A percentile compares a stretch with the other conserved stretches of the same genome.
Evolutionary conservation across 2,888 invertebrate species (phyloP).

Genomic region (Calephelis perditalis): DNA sequence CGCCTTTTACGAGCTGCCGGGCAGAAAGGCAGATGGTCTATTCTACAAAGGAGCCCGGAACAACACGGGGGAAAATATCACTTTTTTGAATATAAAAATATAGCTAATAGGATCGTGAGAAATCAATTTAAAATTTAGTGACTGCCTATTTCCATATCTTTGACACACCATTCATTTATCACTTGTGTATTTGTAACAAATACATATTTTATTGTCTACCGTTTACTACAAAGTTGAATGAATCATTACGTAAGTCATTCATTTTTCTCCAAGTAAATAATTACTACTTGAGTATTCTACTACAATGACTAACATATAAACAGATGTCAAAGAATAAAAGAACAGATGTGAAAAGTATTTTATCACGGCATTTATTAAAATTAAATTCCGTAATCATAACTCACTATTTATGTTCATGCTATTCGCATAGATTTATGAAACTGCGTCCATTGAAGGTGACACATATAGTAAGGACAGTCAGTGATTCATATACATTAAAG

Average conservation of each 20-base stretch:
- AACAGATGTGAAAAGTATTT: not conserved
- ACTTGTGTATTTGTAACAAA: too few relatives aligned
- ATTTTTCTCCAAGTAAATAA: not conserved
- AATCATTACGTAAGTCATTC: not conserved
- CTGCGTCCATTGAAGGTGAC: not conserved
- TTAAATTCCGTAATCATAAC: slow-evolving; percentile 7
- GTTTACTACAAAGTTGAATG: not conserved
- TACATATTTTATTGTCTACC: too few relatives aligned
- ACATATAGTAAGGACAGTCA: not conserved
- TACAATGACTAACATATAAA: not conserved
- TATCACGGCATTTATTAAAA: slow-evolving; percentile 7
- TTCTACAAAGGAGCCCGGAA: too few relatives aligned
- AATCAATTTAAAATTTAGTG: too few relatives aligned
- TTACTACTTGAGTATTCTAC: not conserved
- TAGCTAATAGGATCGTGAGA: too few relatives aligned
- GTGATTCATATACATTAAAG: not conserved
- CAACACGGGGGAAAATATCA: too few relatives aligned
- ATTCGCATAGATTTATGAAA: slow-evolving; percentile 1
- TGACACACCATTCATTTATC: too few relatives aligned
- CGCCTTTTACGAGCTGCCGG: too few relatives aligned
- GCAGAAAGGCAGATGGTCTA: too few relatives aligned
- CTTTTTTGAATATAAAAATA: too few relatives aligned
- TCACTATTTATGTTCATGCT: slow-evolving; percentile 5
- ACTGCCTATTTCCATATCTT: too few relatives aligned
- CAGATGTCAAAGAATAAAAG: not conserved